These are phyloP conservation scores for Idris sp. DNA, from an alignment of 1,140 invertebrate species.

Conservation along the genomic window DNA sequence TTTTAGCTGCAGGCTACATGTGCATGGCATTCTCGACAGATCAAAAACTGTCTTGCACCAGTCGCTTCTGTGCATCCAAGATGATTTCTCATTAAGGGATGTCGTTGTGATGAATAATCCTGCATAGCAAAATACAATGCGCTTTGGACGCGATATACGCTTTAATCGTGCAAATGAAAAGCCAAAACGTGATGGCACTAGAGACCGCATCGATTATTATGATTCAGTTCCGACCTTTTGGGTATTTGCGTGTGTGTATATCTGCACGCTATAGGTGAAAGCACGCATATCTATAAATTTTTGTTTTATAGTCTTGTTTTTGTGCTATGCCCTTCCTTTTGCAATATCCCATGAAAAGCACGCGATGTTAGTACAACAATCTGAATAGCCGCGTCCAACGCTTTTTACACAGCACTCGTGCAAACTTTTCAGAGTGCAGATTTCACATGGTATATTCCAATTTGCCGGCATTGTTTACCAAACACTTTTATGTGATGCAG, in stretches of 20 bases:
- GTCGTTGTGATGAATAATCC: constrained; percentile 54
- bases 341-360: constrained; percentile 29
- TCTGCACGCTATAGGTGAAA: too few species aligned
- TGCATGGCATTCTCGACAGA: constrained; percentile 9
- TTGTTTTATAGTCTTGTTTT: constrained; percentile 30
- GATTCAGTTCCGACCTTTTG: constrained; percentile 24
- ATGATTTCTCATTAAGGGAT: constrained; percentile 51
- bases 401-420: constrained; percentile 14
- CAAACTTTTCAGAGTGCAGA: constrained; percentile 20
- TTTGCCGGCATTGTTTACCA: too few species aligned
- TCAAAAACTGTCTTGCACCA: constrained; percentile 45
- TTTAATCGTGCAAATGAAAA: constrained; percentile 62
- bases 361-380: constrained; percentile 36
- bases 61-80: constrained; percentile 37
- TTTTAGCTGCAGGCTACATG: background rate
- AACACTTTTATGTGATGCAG: too few species aligned
- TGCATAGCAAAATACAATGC: constrained; percentile 43
- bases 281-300: too few species aligned
- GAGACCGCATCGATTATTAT: constrained; percentile 57
- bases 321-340: constrained; percentile 18
- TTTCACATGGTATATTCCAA: constrained; percentile 20
- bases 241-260: background rate
- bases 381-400: background rate
- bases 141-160: constrained; percentile 53
- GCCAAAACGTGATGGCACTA: constrained; percentile 48